phyloP scores from a whole-genome alignment of 1,140 invertebrate genomes.

The Phortica variegata region DNA sequence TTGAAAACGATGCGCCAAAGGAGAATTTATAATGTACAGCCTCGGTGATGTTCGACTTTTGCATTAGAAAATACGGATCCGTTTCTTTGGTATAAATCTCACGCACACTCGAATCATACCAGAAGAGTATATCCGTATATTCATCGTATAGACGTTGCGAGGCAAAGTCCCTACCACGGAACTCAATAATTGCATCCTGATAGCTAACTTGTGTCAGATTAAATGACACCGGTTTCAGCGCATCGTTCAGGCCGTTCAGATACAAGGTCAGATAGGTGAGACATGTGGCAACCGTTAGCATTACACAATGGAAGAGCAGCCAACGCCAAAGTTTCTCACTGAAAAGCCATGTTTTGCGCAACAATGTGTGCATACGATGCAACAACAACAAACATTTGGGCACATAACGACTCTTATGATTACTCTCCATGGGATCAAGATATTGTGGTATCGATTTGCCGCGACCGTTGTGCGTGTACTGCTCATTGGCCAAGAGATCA shows the following conservation, averaged over 20 bases:
- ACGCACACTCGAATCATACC: conserved; percentile 25
- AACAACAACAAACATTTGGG: neutral
- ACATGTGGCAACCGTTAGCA: neutral
- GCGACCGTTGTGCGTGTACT: no score
- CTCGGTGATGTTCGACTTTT: conserved; percentile 5
- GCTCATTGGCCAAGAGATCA: conserved; percentile 11
- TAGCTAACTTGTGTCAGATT: conserved; percentile 17
- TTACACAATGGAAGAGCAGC: conserved; percentile 2
- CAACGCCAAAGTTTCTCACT: conserved; percentile 7
- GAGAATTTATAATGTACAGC: conserved; percentile 18
- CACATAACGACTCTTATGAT: accelerated
- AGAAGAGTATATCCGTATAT: conserved; percentile 28
- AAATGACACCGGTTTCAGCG: conserved; percentile 16
- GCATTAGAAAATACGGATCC: conserved; percentile 5
- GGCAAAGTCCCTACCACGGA: no score
- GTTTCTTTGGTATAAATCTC: neutral
- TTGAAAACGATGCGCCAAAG: conserved; percentile 24
- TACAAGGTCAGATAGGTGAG: conserved; percentile 18
- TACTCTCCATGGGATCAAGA: neutral
- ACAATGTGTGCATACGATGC: conserved; percentile 1
- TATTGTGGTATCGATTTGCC: conserved; percentile 17
- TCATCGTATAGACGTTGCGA: neutral
- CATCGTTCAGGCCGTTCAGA: conserved; percentile 23
- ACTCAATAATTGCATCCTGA: conserved; percentile 24
- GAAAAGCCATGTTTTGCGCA: conserved; percentile 14